A percentile compares a stretch with the other conserved stretches of the same genome.
phyloP scores from a whole-genome alignment of 2,797 vertebrate species.

The Cetoscarus ocellatus region DNA sequence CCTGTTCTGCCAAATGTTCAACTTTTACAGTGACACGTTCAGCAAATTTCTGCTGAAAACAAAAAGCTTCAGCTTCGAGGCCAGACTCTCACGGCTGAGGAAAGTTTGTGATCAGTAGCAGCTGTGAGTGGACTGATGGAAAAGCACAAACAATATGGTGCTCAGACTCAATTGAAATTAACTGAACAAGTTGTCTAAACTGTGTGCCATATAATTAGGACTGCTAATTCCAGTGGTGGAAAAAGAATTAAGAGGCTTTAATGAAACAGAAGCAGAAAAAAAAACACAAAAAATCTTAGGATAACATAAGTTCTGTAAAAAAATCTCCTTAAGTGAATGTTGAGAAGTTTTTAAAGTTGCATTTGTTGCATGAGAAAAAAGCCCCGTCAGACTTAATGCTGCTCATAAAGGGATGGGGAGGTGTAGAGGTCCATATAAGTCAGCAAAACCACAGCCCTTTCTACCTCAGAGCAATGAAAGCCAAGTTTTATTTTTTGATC shows the following conservation, averaged over 20 bases:
- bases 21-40: slow-evolving; percentile 19
- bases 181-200: slow-evolving; percentile 13
- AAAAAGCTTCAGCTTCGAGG: slow-evolving; percentile 24
- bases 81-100: slow-evolving; percentile 14
- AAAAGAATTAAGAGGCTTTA: neutral
- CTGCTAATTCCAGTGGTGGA: neutral
- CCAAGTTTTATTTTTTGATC: too few species aligned
- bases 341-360: too few species aligned
- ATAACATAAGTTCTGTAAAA: too few species aligned
- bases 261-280: slow-evolving; percentile 2
- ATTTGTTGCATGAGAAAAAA: too few species aligned
- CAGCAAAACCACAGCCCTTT: too few species aligned
- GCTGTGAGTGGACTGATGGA: slow-evolving; percentile 43
- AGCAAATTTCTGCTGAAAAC: slow-evolving; percentile 31
- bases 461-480: too few species aligned
- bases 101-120: slow-evolving; percentile 47
- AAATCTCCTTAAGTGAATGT: too few species aligned
- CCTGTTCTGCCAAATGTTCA: too few species aligned
- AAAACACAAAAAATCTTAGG: neutral
- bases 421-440: too few species aligned
- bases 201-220: neutral
- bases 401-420: too few species aligned
- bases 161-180: slow-evolving; percentile 15
- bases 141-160: slow-evolving; percentile 22
- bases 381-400: too few species aligned